Evolutionary conservation across 2,888 invertebrate species (phyloP), one percentile per base, ranked within the genome.

Genomic region (Eupithecia pulchellata): DNA sequence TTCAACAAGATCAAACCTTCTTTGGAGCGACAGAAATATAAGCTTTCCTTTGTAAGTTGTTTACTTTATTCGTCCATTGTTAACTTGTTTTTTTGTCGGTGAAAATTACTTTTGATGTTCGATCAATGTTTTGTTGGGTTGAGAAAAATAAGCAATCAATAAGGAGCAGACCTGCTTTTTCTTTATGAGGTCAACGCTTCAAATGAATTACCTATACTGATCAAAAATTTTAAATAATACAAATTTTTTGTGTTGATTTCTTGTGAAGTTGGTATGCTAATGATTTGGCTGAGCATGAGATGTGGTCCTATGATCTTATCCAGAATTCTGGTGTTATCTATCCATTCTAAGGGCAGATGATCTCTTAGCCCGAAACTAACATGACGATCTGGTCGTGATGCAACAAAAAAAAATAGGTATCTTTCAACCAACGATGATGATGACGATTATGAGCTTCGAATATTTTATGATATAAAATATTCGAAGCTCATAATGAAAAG

Each of bases 51-150:
- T 65, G 55, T 20, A 20, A 63, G 29, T 63, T 36, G n/a, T 47
- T 55, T 55, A 52, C 30, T 34, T 65, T 55, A 34, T 65, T 65
- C 20, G 55, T 52, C 17, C 64, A 65, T 65, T 65, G 55, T 61
- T 25, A 47, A 14, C 8, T 57, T 57, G 57, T 29, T 29, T 29
- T 29, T 17, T 4, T 57, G 55, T 29, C 57, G 57, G 57, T 29
- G 5, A 29, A 57, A 57, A 57, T 14, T 29, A 27, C 57, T 57
- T 57, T 57, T 57, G 57, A 57, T 57, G 29, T 57, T 57, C 29
- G 29, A 57, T 27, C 2, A 29, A 29, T 27, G 14, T 29, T 47
- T 9, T 6, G 42, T 20, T 9, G 3, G 9, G 42, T 17, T 57
- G 29, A 29, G 29, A 13, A 14, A 27, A 55, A 55, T 14, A 25